phyloP scores from a whole-genome alignment of 2,797 vertebrate genomes.

The Tragelaphus eurycerus region DNA sequence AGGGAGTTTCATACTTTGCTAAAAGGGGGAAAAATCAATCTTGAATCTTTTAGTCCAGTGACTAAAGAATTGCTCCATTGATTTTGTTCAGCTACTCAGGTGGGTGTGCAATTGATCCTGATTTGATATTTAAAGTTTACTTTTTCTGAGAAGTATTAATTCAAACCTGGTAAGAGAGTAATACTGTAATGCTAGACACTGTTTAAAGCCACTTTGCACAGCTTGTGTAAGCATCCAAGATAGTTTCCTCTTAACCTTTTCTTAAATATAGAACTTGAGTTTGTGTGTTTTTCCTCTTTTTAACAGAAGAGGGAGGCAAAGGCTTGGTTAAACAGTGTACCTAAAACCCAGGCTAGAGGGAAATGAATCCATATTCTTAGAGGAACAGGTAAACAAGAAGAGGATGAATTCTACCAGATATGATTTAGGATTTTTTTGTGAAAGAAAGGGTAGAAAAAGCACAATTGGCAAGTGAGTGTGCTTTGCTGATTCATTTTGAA shows the following conservation, averaged over 20 bases:
- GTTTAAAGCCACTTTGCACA: conserved; percentile 30
- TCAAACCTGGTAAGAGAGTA: background rate
- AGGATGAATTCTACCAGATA: background rate
- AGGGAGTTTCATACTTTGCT: conserved; percentile 69
- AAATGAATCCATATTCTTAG: background rate
- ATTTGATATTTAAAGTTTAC: conserved; percentile 39
- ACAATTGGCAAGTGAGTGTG: background rate
- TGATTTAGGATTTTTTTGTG: background rate
- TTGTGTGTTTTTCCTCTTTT: conserved; percentile 53
- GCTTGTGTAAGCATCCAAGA: conserved; percentile 22
- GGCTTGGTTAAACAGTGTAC: conserved; percentile 62
- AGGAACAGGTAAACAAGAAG: background rate
- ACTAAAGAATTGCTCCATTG: conserved; percentile 48
- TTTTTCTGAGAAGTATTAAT: conserved; percentile 68
- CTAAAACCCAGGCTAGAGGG: background rate
- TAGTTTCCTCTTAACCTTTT: background rate
- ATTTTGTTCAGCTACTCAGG: conserved; percentile 55
- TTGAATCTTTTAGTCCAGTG: conserved; percentile 68
- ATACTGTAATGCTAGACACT: background rate
- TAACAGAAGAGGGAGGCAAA: conserved; percentile 85
- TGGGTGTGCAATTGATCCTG: conserved; percentile 59
- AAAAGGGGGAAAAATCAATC: conserved; percentile 60
- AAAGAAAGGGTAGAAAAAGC: background rate
- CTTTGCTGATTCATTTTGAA: conserved; percentile 1
- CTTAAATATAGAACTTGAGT: background rate